Conservation (phyloP, 2,113 vertebrate genomes). For the Tylochromis polylepis region DNA sequence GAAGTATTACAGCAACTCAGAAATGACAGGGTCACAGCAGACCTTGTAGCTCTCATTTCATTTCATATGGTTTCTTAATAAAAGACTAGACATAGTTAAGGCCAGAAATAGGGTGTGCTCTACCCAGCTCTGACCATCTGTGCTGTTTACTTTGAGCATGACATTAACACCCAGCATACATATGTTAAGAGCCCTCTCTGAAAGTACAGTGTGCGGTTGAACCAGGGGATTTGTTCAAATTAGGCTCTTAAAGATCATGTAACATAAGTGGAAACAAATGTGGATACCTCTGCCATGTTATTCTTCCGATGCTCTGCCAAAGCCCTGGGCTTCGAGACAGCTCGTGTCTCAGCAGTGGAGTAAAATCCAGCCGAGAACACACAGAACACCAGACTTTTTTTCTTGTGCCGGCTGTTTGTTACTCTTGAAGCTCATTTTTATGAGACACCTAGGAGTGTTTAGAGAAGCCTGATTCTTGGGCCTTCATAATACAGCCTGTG, state of each 20-base stretch:
- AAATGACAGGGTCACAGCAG: conserved; percentile 54
- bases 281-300: conserved; percentile 52
- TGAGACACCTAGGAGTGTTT: conserved; percentile 54
- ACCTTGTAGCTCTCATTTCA: conserved; percentile 36
- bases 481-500: conserved; percentile 30
- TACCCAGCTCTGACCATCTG: conserved; percentile 30
- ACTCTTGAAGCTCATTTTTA: background rate
- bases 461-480: conserved; percentile 17
- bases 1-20: conserved; percentile 14
- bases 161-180: conserved; percentile 65
- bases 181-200: conserved; percentile 59
- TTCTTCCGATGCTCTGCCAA: conserved; percentile 51
- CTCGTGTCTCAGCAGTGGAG: conserved; percentile 1
- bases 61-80: conserved; percentile 56
- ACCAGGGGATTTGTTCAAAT: conserved; percentile 77
- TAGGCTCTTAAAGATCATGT: conserved; percentile 75
- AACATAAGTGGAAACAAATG: conserved; percentile 79
- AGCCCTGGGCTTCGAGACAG: conserved; percentile 12
- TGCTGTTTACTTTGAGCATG: conserved; percentile 60
- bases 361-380: background rate
- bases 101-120: conserved; percentile 44
- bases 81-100: conserved; percentile 42
- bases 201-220: conserved; percentile 69
- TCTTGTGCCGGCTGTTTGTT: background rate
- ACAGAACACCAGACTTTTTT: background rate